These are phyloP conservation scores for Neomorphus geoffroyi DNA, from an alignment of 2,797 vertebrate species.

Conservation along the genomic window DNA sequence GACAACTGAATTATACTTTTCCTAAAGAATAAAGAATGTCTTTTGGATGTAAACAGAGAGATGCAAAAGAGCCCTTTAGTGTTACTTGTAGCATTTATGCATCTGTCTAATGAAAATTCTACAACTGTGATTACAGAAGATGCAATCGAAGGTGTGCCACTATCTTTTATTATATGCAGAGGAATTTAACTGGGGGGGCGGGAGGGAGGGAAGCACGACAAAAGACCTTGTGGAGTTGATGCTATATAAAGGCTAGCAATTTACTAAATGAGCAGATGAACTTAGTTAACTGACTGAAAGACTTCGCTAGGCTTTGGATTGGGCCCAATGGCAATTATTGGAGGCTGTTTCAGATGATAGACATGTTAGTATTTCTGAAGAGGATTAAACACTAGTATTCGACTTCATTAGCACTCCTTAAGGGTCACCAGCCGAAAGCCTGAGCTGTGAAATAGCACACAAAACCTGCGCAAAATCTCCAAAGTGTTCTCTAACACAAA, in stretches of 20 bases:
- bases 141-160: slow-evolving; percentile 41
- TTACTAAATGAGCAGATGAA: slow-evolving; percentile 72
- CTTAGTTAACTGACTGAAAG: slow-evolving; percentile 68
- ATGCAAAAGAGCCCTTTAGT: slow-evolving; percentile 71
- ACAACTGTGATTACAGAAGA: not conserved
- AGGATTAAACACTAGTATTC: slow-evolving; percentile 66
- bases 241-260: slow-evolving; percentile 53
- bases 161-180: slow-evolving; percentile 33
- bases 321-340: slow-evolving; percentile 61
- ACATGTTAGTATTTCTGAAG: slow-evolving; percentile 70
- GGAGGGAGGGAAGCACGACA: not conserved
- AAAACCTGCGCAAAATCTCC: slow-evolving; percentile 51
- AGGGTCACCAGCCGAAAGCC: slow-evolving; percentile 56
- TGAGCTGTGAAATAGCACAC: slow-evolving; percentile 47
- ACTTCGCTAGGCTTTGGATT: slow-evolving; percentile 38
- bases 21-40: slow-evolving; percentile 63
- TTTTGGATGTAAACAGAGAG: slow-evolving; percentile 64
- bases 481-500: slow-evolving; percentile 55
- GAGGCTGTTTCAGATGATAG: slow-evolving; percentile 54
- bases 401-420: slow-evolving; percentile 70
- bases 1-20: slow-evolving; percentile 70
- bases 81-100: slow-evolving; percentile 57
- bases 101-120: slow-evolving; percentile 61
- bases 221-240: not conserved
- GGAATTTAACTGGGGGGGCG: slow-evolving; percentile 27